A percentile compares a stretch with the other conserved stretches of the same genome.
Evolutionary conservation across 2,113 vertebrate species (phyloP).

Genomic region (Epinephelus moara): DNA sequence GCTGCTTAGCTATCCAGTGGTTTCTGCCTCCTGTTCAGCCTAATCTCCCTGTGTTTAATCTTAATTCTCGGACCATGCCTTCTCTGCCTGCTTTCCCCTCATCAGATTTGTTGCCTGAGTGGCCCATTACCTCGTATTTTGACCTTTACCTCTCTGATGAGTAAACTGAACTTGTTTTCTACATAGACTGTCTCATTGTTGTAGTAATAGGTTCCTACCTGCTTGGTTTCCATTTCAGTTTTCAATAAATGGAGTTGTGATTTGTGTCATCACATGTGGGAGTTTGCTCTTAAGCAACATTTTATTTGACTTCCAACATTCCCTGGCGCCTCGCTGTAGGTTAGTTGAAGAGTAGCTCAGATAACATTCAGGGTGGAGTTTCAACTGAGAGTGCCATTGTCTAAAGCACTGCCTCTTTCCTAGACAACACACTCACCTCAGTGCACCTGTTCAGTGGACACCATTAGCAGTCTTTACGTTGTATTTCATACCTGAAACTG

Average conservation of each 20-base stretch:
- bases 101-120: too few species aligned
- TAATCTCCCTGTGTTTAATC: too few species aligned
- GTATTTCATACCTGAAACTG: slow-evolving; percentile 29
- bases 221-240: too few species aligned
- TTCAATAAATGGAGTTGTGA: slow-evolving; percentile 22
- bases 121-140: too few species aligned
- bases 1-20: too few species aligned
- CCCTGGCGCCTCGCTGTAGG: slow-evolving; percentile 45
- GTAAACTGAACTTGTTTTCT: too few species aligned
- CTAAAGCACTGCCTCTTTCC: slow-evolving; percentile 35
- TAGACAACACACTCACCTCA: slow-evolving; percentile 54
- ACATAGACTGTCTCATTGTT: too few species aligned
- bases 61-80: too few species aligned
- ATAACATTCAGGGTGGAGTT: slow-evolving; percentile 72
- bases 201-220: too few species aligned
- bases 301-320: slow-evolving; percentile 21
- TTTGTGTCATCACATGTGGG: not conserved
- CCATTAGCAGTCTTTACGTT: not conserved
- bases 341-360: slow-evolving; percentile 56
- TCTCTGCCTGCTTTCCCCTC: too few species aligned
- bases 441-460: slow-evolving; percentile 55
- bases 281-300: not conserved
- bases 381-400: slow-evolving; percentile 39
- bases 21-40: too few species aligned
- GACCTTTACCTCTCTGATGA: too few species aligned